Evolutionary conservation across 2,113 vertebrate genomes (phyloP), one percentile per base, ranked within the genome.

Genomic region (Perca fluviatilis): DNA sequence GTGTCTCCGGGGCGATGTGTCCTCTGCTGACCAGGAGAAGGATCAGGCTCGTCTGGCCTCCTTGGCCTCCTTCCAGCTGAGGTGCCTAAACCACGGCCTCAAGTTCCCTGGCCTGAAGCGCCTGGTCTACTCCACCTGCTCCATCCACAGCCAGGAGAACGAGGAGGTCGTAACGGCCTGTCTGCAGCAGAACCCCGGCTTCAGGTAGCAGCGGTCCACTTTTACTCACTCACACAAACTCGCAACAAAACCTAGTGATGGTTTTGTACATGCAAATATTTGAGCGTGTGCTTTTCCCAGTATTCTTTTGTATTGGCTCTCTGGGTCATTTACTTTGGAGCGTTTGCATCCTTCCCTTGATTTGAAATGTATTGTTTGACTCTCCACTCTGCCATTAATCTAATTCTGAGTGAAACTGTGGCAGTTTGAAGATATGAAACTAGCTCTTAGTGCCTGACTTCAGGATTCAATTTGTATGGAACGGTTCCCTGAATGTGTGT

Each of bases 121-220:
- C 11, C 86, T 99, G 0, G 96, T 96, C 57, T 99, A 99, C 84
- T 99, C 98, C 76, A 99, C 98, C 0, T 99, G 98, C 88, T 99
- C 98, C 0, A 25, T 98, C 49, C 96, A 97, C 91, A 90, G 53
- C 1, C 94, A 99, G 86, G 98, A 99, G 93, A 99, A 99, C 0
- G 98, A 99, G 89, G 96, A 98, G 0, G 98, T 99, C 11, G 94
- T 99, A 0, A 49, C 56, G 0, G 91, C 93, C 0, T 95, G 95
- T 85, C 92, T 99, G 74, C 93, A 95, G 92, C 93, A 97, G 62
- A 89, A 85, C 11, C 91, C 84, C 0, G 4, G 76, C 27, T 99
- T 98, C 94, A 97, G 97, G 98, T 99, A 89, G 0, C 6, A 4
- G 7, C 6, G n/a, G 40, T 19, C 12, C 6, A 10, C n/a, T 27